Evolutionary conservation across 2,113 vertebrate species (phyloP).

Genomic region (Leptobrachium ailaonicum): DNA sequence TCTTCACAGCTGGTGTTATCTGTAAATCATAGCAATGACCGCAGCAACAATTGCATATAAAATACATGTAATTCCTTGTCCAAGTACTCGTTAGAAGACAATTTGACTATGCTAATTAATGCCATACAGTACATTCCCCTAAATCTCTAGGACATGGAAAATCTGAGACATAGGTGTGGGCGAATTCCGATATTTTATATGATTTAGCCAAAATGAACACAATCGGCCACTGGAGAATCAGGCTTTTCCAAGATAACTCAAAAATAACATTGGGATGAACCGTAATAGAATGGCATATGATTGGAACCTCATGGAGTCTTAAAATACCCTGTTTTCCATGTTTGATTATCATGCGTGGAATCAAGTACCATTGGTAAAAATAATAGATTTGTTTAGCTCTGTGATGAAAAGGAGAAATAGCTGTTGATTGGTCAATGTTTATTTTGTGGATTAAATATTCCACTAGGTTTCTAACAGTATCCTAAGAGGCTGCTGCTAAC

Average conservation of each 20-base stretch:
- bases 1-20: constrained; percentile 8
- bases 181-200: constrained; percentile 1
- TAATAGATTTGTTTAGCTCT: no score
- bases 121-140: constrained; percentile 24
- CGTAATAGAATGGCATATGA: background rate
- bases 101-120: constrained; percentile 38
- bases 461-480: no score
- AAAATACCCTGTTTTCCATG: background rate
- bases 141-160: constrained; percentile 19
- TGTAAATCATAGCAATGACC: background rate
- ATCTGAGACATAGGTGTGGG: constrained; percentile 22
- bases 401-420: no score
- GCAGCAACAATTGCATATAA: background rate
- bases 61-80: background rate
- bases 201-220: constrained; percentile 6
- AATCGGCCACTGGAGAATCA: background rate
- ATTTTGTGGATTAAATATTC: no score
- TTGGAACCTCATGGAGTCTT: background rate
- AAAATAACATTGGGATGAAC: background rate
- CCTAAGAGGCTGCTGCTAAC: no score
- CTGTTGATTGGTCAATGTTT: no score
- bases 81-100: constrained; percentile 28
- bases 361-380: no score
- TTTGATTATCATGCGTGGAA: no score
- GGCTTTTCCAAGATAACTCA: background rate